These are phyloP conservation scores for Coreoperca whiteheadi DNA, from an alignment of 2,113 vertebrate species.

Conservation along the genomic window DNA sequence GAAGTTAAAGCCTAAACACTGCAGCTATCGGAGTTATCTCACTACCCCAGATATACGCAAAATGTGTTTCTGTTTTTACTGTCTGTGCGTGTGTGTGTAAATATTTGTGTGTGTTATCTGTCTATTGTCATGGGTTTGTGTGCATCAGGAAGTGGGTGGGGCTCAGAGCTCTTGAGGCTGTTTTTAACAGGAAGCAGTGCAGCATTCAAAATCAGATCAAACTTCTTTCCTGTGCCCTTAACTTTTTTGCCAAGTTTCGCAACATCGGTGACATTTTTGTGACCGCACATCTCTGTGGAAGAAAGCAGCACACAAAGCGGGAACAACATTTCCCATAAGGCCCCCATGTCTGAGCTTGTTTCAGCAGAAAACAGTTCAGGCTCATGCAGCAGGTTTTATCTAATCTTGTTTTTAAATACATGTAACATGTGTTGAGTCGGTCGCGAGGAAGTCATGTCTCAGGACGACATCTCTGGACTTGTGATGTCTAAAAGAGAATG, in stretches of 20 bases:
- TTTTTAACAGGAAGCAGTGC: slow-evolving; percentile 73
- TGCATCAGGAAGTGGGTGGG: slow-evolving; percentile 63
- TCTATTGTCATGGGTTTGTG: slow-evolving; percentile 58
- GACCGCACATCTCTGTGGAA: background rate
- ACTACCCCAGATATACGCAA: background rate
- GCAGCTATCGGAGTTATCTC: background rate
- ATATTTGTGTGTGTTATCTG: slow-evolving; percentile 21
- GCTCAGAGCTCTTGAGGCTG: slow-evolving; percentile 22
- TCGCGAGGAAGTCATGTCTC: background rate
- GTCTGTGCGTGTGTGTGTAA: background rate
- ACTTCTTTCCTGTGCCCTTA: slow-evolving; percentile 64
- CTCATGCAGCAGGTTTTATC: background rate
- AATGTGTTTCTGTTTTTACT: background rate
- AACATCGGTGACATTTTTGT: slow-evolving; percentile 6
- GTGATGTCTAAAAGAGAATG: background rate
- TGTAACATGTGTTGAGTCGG: background rate
- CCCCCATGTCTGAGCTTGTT: background rate
- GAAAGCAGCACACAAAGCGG: background rate
- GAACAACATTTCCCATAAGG: slow-evolving; percentile 25
- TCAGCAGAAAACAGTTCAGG: background rate
- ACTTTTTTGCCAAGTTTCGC: slow-evolving; percentile 18
- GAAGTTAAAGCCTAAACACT: slow-evolving; percentile 22
- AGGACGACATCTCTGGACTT: background rate
- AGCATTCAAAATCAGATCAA: slow-evolving; percentile 51
- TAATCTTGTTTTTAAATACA: background rate